Conservation (phyloP, 2,113 vertebrate genomes). For the Potamarius usumacintae region DNA sequence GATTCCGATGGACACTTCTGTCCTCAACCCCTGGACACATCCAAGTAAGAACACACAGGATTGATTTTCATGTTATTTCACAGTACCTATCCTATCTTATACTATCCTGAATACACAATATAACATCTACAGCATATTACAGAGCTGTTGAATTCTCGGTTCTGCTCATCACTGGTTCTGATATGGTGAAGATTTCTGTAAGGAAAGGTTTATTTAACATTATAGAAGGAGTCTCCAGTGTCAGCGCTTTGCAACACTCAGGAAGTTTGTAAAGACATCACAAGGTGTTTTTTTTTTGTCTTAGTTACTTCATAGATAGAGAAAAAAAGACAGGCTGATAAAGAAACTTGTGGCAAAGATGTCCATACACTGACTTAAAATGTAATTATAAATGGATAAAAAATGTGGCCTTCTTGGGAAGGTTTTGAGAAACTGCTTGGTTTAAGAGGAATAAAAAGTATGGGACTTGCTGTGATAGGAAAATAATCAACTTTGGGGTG, state of each 20-base stretch:
- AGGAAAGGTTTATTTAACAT: too few species aligned
- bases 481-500: too few species aligned
- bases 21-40: constrained; percentile 88
- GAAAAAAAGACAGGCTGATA: too few species aligned
- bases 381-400: too few species aligned
- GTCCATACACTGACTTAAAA: background rate
- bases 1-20: constrained; percentile 87
- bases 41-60: constrained; percentile 73
- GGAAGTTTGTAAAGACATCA: background rate
- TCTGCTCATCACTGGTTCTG: too few species aligned
- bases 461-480: too few species aligned
- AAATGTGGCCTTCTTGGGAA: too few species aligned
- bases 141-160: background rate
- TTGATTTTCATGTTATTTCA: background rate
- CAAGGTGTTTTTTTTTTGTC: background rate
- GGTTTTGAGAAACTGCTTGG: too few species aligned
- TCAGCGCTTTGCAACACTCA: too few species aligned
- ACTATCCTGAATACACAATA: background rate
- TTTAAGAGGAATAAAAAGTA: too few species aligned
- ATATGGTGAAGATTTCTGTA: too few species aligned
- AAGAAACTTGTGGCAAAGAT: background rate
- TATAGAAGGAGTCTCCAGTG: background rate
- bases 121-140: background rate
- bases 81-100: background rate
- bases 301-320: background rate